These are phyloP conservation scores for Zosterops borbonicus DNA, from an alignment of 2,113 vertebrate species.

Conservation along the genomic window DNA sequence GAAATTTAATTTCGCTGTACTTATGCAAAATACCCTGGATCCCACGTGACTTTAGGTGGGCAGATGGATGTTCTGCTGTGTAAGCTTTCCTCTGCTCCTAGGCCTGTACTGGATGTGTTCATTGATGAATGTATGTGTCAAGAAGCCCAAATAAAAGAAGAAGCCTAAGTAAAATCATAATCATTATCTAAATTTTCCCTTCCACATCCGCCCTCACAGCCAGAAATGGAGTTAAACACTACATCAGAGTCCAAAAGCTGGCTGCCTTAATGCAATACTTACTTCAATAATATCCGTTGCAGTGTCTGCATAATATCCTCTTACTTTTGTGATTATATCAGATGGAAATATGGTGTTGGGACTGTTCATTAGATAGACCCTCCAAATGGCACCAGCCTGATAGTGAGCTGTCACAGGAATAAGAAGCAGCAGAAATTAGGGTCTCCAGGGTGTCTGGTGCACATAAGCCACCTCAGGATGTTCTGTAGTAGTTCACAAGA, in stretches of 20 bases:
- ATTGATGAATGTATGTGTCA: not conserved
- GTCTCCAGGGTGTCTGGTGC: not conserved
- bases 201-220: not conserved
- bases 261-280: conserved; percentile 10
- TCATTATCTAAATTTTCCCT: not conserved
- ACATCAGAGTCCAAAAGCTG: not conserved
- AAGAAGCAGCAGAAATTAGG: not conserved
- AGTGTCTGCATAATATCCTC: conserved; percentile 76
- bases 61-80: not conserved
- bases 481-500: not conserved
- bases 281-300: conserved; percentile 84
- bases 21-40: not conserved
- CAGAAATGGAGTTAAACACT: not conserved
- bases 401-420: conserved; percentile 63
- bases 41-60: not conserved
- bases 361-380: conserved; percentile 80
- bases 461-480: not conserved
- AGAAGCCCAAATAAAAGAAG: not conserved
- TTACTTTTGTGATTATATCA: conserved; percentile 76
- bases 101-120: not conserved
- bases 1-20: conserved; percentile 13
- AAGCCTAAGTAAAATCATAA: not conserved
- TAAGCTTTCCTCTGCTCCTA: not conserved
- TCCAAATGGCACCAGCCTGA: conserved; percentile 80
- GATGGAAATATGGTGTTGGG: conserved; percentile 77